Base-by-base conservation (phyloP, 2,113 vertebrate genomes). In the Solenodon paradoxus region DNA sequence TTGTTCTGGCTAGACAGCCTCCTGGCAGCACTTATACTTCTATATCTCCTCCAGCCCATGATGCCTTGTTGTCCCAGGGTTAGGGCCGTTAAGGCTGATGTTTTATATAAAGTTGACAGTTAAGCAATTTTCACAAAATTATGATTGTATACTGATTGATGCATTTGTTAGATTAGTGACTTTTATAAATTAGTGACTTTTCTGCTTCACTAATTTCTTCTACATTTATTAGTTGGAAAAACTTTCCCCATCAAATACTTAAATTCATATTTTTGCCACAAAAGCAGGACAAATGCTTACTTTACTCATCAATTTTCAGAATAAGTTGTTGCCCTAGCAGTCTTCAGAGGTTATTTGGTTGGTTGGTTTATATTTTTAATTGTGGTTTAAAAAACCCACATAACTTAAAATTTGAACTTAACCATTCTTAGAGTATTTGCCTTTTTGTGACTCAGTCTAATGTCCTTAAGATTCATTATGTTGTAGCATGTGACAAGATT, bases 221-320 rank as follows among this genome's bases (percentile, higher is more conserved):
- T 88, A 9, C 16, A 35, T 94, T 92, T 89, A 66, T 88, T 92
- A 66, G 32, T 86, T 88, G 55, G 57, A 51, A 92, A 57, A 84
- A 66, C 13, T 94, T 68, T 79, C 20, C 28, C 78, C 47, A n/a
- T 72, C 47, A 71, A 77, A 53, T 83, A 30, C 53, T 94, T 57
- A 84, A 92, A 57, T 84, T 47, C 7, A 10, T 51, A 83, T 63
- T 75, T 68, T 38, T 4, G 35, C 32, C 47, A n/a, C 59, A 85
- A 69, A 88, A 57, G 28, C 40, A 59, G 57, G 32, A 80, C n/a
- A 69, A 75, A 86, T 95, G 12, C 24, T 49, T 68, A 49, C 55
- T 95, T 95, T 72, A 42, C 22, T 66, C 79, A 88, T 24, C n/a
- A 81, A 5, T 84, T 88, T 85, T 47, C 51, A 94, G 32, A 95